These are phyloP conservation scores for Linhomoeus sp. DNA, from an alignment of 2,888 invertebrate genomes.

Conservation along the genomic window DNA sequence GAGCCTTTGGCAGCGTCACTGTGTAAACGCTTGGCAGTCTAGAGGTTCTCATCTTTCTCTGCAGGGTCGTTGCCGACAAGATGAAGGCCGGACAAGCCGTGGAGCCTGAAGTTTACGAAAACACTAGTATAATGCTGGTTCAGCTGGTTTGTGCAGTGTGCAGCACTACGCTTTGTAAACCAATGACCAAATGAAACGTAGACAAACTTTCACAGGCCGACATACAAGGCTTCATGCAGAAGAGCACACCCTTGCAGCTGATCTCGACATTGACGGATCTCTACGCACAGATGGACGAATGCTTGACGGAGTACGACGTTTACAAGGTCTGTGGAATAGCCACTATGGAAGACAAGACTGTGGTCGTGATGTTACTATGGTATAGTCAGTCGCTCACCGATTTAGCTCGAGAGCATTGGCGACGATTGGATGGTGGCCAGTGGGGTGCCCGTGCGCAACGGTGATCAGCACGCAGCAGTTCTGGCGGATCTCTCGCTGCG, in stretches of 20 bases:
- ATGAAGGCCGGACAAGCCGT: constrained; percentile 4
- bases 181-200: too few species aligned
- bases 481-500: constrained; percentile 3
- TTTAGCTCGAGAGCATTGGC: background rate
- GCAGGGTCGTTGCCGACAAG: constrained; percentile 3
- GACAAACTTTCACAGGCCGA: too few species aligned
- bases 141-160: too few species aligned
- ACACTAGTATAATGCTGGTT: background rate
- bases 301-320: constrained; percentile 1
- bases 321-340: too few species aligned
- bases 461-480: background rate
- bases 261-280: background rate
- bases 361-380: too few species aligned
- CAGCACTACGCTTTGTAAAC: too few species aligned
- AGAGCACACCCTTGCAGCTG: constrained; percentile 3
- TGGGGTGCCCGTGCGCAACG: constrained; percentile 2
- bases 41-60: background rate
- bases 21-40: too few species aligned
- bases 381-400: too few species aligned
- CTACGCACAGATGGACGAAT: constrained; percentile 1
- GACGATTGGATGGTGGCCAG: background rate
- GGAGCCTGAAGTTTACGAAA: constrained; percentile 1
- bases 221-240: constrained; percentile 1
- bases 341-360: too few species aligned
- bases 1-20: too few species aligned